Evolutionary conservation across 2,113 vertebrate species (phyloP).

Genomic region (Peromyscus leucopus): DNA sequence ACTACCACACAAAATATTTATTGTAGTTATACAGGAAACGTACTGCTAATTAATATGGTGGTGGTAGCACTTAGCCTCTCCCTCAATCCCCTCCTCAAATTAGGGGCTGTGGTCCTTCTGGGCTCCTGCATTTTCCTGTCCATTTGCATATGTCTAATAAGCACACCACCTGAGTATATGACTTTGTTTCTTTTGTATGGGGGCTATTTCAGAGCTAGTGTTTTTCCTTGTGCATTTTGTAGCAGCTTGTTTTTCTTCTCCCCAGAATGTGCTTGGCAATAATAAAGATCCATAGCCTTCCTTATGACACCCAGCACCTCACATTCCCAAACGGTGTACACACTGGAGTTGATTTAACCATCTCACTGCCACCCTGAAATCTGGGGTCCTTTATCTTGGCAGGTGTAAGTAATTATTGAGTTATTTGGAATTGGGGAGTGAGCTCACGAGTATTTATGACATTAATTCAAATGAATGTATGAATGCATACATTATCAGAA

Average conservation of each 20-base stretch:
- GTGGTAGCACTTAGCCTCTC: background rate
- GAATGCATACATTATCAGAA: conserved; percentile 52
- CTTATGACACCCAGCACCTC: background rate
- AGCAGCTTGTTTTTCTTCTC: background rate
- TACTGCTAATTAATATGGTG: conserved; percentile 15
- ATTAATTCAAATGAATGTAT: conserved; percentile 3
- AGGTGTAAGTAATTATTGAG: conserved; percentile 59
- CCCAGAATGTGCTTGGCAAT: background rate
- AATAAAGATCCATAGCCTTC: background rate
- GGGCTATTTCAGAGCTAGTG: background rate
- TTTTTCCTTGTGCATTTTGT: background rate
- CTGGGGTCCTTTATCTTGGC: background rate
- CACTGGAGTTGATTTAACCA: fast-evolving
- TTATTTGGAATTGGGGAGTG: background rate
- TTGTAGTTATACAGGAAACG: conserved; percentile 38
- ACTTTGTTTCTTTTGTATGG: background rate
- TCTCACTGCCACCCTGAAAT: fast-evolving
- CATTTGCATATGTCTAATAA: background rate
- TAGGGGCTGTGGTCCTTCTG: fast-evolving
- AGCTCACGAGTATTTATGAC: background rate
- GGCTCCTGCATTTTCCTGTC: background rate
- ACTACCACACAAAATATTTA: background rate
- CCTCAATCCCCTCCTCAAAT: fast-evolving
- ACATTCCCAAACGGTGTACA: fast-evolving
- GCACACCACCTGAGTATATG: background rate